Evolutionary conservation across 2,113 vertebrate genomes (phyloP).

Genomic region (Macrotus californicus): DNA sequence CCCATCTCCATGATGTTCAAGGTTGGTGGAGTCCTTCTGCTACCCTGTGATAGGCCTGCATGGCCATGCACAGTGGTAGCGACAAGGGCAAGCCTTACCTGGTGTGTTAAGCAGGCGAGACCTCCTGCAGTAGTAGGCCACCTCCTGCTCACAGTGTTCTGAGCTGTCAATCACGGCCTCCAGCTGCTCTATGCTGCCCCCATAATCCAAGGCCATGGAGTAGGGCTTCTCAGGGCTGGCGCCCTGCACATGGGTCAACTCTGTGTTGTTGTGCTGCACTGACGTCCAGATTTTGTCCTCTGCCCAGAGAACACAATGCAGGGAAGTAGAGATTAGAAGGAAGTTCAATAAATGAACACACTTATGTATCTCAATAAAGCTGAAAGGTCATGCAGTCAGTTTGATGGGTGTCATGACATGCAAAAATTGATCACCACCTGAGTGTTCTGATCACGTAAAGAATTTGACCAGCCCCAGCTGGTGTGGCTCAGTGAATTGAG

Average conservation of each 20-base stretch:
- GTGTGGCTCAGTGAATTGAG: too few relatives aligned
- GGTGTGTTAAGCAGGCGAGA: slow-evolving; percentile 93
- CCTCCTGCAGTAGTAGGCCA: slow-evolving; percentile 89
- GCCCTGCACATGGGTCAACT: slow-evolving; percentile 82
- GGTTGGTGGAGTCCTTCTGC: neutral
- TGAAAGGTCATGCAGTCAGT: fast-evolving
- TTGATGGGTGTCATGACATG: neutral
- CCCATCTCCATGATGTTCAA: fast-evolving
- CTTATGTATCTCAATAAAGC: neutral
- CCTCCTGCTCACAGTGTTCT: slow-evolving; percentile 94
- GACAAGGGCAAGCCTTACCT: slow-evolving; percentile 76
- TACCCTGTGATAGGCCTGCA: neutral
- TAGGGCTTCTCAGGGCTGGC: slow-evolving; percentile 81
- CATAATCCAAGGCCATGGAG: slow-evolving; percentile 87
- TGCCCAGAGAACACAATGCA: slow-evolving; percentile 71
- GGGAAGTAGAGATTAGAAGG: neutral
- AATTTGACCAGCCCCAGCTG: neutral
- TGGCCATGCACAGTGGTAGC: fast-evolving
- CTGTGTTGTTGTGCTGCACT: slow-evolving; percentile 87
- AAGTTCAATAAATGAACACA: neutral
- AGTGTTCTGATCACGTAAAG: neutral
- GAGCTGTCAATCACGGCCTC: slow-evolving; percentile 86
- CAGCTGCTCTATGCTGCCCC: slow-evolving; percentile 85
- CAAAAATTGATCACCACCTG: too few relatives aligned
- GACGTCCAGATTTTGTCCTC: slow-evolving; percentile 94